A percentile compares a stretch with the other conserved stretches of the same genome.
Conservation (phyloP, 2,797 vertebrate genomes). For the Microctenopoma lineatum region DNA sequence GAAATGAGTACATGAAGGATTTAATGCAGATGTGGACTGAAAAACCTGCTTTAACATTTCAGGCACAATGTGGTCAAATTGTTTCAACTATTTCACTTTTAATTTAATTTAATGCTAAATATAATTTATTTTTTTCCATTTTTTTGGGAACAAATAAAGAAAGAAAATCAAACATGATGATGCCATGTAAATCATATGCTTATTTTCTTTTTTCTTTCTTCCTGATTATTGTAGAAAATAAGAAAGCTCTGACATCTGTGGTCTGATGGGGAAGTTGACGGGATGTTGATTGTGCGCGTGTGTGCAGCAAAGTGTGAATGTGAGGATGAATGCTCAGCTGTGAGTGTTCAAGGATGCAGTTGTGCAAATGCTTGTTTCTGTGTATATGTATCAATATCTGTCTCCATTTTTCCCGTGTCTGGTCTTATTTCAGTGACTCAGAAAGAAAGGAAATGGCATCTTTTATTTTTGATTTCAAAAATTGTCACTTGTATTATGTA, state of each 20-base stretch:
- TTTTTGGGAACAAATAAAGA: slow-evolving; percentile 79
- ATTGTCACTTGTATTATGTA: slow-evolving; percentile 70
- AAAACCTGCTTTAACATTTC: slow-evolving; percentile 76
- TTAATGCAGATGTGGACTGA: slow-evolving; percentile 65
- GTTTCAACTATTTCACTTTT: slow-evolving; percentile 78
- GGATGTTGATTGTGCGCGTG: slow-evolving; percentile 58
- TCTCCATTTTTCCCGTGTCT: slow-evolving; percentile 59
- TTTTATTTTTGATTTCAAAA: slow-evolving; percentile 64
- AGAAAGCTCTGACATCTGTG: slow-evolving; percentile 58
- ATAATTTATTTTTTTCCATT: slow-evolving; percentile 80
- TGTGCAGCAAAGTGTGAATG: slow-evolving; percentile 51
- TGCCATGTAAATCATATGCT: slow-evolving; percentile 77
- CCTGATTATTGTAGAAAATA: slow-evolving; percentile 61
- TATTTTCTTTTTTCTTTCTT: slow-evolving; percentile 33
- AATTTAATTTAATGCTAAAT: slow-evolving; percentile 84
- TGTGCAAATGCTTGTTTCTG: slow-evolving; percentile 64
- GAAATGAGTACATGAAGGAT: slow-evolving; percentile 75
- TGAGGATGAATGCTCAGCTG: slow-evolving; percentile 63
- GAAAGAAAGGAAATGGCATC: slow-evolving; percentile 64
- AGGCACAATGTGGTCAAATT: slow-evolving; percentile 76
- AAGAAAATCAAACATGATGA: slow-evolving; percentile 65
- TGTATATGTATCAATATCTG: slow-evolving; percentile 62
- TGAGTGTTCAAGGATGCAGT: slow-evolving; percentile 55
- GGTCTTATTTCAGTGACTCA: slow-evolving; percentile 65
- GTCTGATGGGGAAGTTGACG: slow-evolving; percentile 35